These are phyloP conservation scores for Chloebia gouldiae DNA, from an alignment of 2,113 vertebrate species.

Conservation along the genomic window DNA sequence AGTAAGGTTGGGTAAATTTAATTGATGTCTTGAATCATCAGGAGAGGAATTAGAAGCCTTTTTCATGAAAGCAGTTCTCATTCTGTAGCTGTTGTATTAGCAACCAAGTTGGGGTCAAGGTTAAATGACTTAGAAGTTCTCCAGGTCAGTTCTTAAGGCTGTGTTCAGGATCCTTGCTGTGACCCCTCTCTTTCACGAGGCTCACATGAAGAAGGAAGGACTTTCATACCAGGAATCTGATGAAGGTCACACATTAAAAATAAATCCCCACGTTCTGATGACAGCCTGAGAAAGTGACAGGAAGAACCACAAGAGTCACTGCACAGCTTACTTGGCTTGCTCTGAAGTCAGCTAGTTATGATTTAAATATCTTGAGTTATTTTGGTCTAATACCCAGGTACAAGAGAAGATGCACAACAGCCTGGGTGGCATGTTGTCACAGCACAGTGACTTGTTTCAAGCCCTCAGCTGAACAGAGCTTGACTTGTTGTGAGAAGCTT, in stretches of 20 bases:
- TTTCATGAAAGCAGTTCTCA: neutral
- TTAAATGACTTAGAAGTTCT: neutral
- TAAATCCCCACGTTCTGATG: accelerated
- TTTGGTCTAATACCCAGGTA: neutral
- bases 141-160: neutral
- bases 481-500: neutral
- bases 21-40: neutral
- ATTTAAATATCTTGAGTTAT: neutral
- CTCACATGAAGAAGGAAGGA: neutral
- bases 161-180: neutral
- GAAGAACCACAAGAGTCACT: neutral
- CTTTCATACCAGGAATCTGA: neutral
- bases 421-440: neutral
- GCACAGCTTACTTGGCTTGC: neutral
- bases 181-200: neutral
- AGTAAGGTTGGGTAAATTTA: neutral
- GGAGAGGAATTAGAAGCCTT: neutral
- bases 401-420: neutral
- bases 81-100: neutral
- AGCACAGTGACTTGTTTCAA: neutral
- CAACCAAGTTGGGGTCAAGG: neutral
- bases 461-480: neutral
- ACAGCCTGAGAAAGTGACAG: neutral
- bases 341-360: neutral
- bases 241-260: neutral